Conservation (phyloP, 2,797 vertebrate genomes). For the Pantherophis alleghaniensis region DNA sequence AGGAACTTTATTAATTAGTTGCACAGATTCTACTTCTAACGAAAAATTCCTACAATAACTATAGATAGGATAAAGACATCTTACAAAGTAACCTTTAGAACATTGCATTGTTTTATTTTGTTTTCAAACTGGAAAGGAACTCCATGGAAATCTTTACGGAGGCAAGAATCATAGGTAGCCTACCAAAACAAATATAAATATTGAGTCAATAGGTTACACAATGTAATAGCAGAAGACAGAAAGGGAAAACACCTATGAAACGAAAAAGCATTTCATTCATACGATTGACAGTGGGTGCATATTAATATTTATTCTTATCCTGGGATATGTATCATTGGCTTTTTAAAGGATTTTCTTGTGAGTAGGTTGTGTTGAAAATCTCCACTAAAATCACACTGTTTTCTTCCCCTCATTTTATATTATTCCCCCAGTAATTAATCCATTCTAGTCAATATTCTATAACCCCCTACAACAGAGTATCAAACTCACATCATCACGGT, state of each 20-base stretch:
- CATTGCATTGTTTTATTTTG: not conserved
- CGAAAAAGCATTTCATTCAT: conserved; percentile 41
- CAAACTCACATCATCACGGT: too few relatives aligned
- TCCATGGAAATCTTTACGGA: conserved; percentile 42
- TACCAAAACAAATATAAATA: conserved; percentile 52
- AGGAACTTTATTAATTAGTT: not conserved
- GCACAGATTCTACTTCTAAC: not conserved
- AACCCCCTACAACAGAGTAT: not conserved
- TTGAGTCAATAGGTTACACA: conserved; percentile 43
- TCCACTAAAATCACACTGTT: not conserved
- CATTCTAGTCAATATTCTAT: not conserved
- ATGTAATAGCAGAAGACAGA: conserved; percentile 23
- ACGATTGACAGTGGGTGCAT: not conserved
- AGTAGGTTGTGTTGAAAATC: not conserved
- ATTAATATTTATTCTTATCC: not conserved
- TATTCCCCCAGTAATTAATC: not conserved
- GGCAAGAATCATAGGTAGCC: conserved; percentile 47
- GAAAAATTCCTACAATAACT: conserved; percentile 5
- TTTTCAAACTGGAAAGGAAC: conserved; percentile 48
- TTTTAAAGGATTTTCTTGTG: not conserved
- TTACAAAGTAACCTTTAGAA: conserved; percentile 11
- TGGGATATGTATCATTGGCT: not conserved
- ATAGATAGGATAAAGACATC: not conserved
- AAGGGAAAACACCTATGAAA: conserved; percentile 56
- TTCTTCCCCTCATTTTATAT: not conserved